Evolutionary conservation across 2,797 vertebrate genomes (phyloP), one percentile per base, ranked within the genome.

Genomic region (Fringilla coelebs): DNA sequence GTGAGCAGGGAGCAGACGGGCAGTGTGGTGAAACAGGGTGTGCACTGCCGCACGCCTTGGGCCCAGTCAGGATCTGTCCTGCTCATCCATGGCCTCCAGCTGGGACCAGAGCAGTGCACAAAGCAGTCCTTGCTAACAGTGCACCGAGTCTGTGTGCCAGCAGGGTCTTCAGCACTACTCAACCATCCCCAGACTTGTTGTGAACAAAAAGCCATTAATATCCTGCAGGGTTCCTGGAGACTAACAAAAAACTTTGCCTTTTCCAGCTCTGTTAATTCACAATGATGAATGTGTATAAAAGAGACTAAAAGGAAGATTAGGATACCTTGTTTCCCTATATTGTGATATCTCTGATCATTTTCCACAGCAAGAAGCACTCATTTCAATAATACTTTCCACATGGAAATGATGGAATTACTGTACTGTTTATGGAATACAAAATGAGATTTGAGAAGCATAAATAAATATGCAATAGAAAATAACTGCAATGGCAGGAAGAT

Each of bases 381-480:
- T 49, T 68, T 89, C 40, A 72, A 51, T 85, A 83, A 91, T 81
- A 66, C 21, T 73, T 28, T 48, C 70, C 75, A 49, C 72, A 25
- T 21, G 38, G 89, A 91, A 91, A 84, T 45, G 17, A 68, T 43
- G 24, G 40, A 78, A 96, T 84, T 85, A 91, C 73, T 88, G 63
- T 76, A 70, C 71, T 93, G 81, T 92, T 92, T 94, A 84, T 77
- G 51, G 70, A 85, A 70, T 66, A 92, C 8, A 81, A 89, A 96
- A 89, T 77, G 46, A 83, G 40, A 88, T 70, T 87, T 74, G 73
- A 93, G 67, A 94, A 84, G 43, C 58, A 72, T 68, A 88, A 96
- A 85, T 93, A 96, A 93, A 89, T 78, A 85, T n/a, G 51, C 61
- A 88, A 38, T n/a, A 86, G 75, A 70, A 93, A 96, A 88, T 92